These are phyloP conservation scores for Chrysomela aeneicollis DNA, from an alignment of 2,888 invertebrate species.

Conservation along the genomic window DNA sequence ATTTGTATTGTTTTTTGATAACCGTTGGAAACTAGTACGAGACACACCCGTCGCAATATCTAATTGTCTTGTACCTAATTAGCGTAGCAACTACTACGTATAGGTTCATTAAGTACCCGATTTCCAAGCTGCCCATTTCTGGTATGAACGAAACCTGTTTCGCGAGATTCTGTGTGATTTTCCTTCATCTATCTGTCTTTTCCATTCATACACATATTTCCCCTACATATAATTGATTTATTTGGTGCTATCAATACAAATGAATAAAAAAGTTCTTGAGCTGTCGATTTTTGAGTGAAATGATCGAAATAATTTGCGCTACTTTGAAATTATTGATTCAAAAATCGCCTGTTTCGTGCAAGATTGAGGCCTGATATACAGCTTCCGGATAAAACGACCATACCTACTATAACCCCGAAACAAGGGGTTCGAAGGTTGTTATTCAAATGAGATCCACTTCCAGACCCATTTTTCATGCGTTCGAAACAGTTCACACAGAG, in stretches of 20 bases:
- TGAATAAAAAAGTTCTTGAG: too few species aligned
- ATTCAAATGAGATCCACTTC: slow-evolving; percentile 43
- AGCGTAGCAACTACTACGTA: neutral
- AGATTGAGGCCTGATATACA: slow-evolving; percentile 47
- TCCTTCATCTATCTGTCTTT: too few species aligned
- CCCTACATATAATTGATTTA: too few species aligned
- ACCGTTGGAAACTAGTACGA: neutral
- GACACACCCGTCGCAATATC: slow-evolving; percentile 8
- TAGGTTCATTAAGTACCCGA: slow-evolving; percentile 15
- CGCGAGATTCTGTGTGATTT: too few species aligned
- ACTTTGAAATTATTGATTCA: slow-evolving; percentile 32
- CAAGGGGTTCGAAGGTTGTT: slow-evolving; percentile 34
- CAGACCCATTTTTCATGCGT: slow-evolving; percentile 6
- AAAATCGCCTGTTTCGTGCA: slow-evolving; percentile 41
- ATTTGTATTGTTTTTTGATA: too few species aligned
- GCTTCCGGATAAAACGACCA: slow-evolving; percentile 47
- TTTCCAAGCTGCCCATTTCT: too few species aligned
- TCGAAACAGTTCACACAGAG: neutral
- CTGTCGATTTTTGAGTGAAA: too few species aligned
- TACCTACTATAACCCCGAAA: slow-evolving; percentile 31
- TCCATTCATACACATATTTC: too few species aligned
- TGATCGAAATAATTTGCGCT: too few species aligned
- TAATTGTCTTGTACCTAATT: neutral
- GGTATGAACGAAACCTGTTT: too few species aligned
- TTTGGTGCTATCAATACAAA: too few species aligned